phyloP scores from a whole-genome alignment of 2,113 vertebrate species.

The Calidris pygmaea region DNA sequence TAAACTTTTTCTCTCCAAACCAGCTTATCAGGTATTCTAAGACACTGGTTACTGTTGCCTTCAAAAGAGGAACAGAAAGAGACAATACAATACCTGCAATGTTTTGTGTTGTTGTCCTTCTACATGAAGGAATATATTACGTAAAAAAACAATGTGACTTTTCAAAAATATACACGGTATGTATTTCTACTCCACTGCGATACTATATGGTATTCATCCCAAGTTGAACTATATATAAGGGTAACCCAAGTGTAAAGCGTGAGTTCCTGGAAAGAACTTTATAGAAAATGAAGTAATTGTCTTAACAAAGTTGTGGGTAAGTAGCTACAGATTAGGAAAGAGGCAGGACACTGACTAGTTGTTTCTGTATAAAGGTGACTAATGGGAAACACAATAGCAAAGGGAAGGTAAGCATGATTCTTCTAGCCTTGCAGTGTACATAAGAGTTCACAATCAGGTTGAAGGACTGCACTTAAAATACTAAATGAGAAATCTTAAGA shows the following conservation, averaged over 20 bases:
- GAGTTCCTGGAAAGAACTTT: neutral
- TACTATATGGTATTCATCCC: neutral
- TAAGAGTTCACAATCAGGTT: neutral
- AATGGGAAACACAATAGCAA: neutral
- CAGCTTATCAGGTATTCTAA: slow-evolving; percentile 90
- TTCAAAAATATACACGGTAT: neutral
- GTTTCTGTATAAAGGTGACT: neutral
- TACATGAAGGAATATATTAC: neutral
- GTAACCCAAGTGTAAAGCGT: neutral
- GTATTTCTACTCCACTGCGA: neutral
- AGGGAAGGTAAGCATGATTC: neutral
- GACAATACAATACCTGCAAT: neutral
- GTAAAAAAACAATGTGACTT: neutral
- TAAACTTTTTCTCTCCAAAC: slow-evolving; percentile 91
- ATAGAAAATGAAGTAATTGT: neutral
- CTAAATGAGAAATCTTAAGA: neutral
- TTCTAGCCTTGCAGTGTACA: neutral
- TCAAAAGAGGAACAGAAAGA: slow-evolving; percentile 28
- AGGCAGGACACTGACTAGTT: neutral
- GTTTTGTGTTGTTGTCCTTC: neutral
- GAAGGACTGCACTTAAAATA: neutral
- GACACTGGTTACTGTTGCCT: slow-evolving; percentile 89
- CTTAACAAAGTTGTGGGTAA: neutral
- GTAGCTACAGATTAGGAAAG: neutral
- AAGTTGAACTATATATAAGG: neutral